Percentiles rank a stretch among this genome's conserved stretches.
Conservation (phyloP, 2,113 vertebrate genomes). For the Alaudala cheleensis region DNA sequence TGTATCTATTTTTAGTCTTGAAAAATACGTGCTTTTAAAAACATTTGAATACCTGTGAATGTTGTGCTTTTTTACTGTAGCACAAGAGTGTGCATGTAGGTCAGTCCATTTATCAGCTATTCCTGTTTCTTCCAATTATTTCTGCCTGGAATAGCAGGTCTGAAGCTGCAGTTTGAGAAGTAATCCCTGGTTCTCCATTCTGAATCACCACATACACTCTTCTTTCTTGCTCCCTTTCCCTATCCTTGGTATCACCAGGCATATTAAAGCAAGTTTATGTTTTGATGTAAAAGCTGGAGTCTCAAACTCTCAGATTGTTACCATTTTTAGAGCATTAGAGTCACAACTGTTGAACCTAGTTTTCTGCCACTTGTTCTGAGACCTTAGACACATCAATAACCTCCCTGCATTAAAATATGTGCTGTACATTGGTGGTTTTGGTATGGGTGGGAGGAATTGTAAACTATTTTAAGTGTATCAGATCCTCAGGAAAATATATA, state of each 20-base stretch:
- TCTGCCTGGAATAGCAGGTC: background rate
- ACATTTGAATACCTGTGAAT: background rate
- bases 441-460: background rate
- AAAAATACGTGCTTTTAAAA: background rate
- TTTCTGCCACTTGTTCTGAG: background rate
- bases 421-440: background rate
- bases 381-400: background rate
- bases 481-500: background rate
- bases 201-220: background rate
- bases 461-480: background rate
- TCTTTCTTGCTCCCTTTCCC: background rate
- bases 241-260: background rate
- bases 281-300: background rate
- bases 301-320: background rate
- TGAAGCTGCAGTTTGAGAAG: background rate
- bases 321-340: background rate
- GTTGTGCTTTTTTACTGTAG: background rate
- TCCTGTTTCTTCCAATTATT: background rate
- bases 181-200: background rate
- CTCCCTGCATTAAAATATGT: background rate
- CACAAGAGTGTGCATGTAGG: accelerated
- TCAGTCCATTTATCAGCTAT: background rate
- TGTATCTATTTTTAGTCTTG: background rate
- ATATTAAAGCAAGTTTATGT: background rate
- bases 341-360: background rate